Evolutionary conservation across 1,140 invertebrate species (phyloP).

Genomic region (Eupristina koningsbergeri): DNA sequence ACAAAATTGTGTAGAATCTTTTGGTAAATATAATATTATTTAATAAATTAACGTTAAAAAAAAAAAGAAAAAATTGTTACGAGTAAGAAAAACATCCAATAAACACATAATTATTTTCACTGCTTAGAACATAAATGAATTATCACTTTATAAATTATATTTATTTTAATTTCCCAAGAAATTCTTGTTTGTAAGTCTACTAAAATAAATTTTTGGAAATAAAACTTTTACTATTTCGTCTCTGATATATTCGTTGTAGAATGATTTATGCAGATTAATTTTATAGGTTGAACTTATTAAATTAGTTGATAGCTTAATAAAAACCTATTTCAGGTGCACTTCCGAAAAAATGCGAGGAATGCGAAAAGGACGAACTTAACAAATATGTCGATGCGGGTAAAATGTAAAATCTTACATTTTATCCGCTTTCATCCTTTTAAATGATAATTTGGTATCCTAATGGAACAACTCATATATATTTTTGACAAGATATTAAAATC

Average conservation of each 20-base stretch:
- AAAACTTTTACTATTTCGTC: neutral
- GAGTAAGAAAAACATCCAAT: too few species aligned
- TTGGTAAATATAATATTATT: too few species aligned
- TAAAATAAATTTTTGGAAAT: neutral
- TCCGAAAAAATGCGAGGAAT: neutral
- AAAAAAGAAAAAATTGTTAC: too few species aligned
- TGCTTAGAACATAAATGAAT: too few species aligned
- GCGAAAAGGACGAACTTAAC: neutral
- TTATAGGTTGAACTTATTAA: neutral
- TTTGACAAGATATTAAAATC: constrained; percentile 26
- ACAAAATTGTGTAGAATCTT: too few species aligned
- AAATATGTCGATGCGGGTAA: neutral
- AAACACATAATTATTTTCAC: too few species aligned
- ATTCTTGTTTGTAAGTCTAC: too few species aligned
- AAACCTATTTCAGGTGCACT: neutral
- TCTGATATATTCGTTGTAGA: neutral
- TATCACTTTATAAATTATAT: too few species aligned
- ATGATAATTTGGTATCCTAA: constrained; percentile 29
- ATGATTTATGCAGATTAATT: neutral
- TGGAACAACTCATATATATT: constrained; percentile 35
- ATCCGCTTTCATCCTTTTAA: neutral
- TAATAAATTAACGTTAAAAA: too few species aligned
- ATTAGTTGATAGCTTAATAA: neutral
- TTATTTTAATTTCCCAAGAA: too few species aligned
- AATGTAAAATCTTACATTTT: constrained; percentile 11